These are phyloP conservation scores for Clivina fossor DNA, from an alignment of 2,888 invertebrate genomes.

Conservation along the genomic window DNA sequence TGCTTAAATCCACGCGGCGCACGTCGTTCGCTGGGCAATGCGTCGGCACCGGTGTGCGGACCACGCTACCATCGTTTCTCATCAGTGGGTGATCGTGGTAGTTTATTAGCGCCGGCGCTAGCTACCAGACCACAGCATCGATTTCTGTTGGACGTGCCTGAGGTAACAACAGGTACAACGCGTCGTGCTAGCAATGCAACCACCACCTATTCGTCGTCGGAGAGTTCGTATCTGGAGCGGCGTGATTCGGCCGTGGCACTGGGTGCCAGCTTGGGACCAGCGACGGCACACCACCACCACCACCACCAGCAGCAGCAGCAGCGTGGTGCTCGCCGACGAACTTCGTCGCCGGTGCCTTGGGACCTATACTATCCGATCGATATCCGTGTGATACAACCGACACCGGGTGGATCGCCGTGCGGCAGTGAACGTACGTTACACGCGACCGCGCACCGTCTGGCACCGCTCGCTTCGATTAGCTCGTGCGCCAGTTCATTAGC, in stretches of 20 bases:
- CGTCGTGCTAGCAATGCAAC: constrained; percentile 66
- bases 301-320: constrained; percentile 38
- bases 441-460: constrained; percentile 57
- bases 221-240: constrained; percentile 80
- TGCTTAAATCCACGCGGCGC: constrained; percentile 55
- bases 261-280: constrained; percentile 61
- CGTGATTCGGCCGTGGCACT: constrained; percentile 78
- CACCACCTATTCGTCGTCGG: constrained; percentile 82
- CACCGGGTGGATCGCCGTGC: constrained; percentile 81
- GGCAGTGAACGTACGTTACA: constrained; percentile 66
- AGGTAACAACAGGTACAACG: constrained; percentile 45
- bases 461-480: constrained; percentile 79
- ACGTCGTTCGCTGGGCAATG: constrained; percentile 50
- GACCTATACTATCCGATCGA: constrained; percentile 53
- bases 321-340: constrained; percentile 38
- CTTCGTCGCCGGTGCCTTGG: constrained; percentile 48
- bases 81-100: constrained; percentile 70
- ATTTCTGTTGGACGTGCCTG: constrained; percentile 27
- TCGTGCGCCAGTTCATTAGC: constrained; percentile 72
- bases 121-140: constrained; percentile 57
- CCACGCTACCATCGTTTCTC: constrained; percentile 58
- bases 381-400: constrained; percentile 70
- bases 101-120: constrained; percentile 66
- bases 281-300: constrained; percentile 52
- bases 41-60: constrained; percentile 41